Base-by-base conservation (phyloP, 2,797 vertebrate species). In the Silurus aristotelis region DNA sequence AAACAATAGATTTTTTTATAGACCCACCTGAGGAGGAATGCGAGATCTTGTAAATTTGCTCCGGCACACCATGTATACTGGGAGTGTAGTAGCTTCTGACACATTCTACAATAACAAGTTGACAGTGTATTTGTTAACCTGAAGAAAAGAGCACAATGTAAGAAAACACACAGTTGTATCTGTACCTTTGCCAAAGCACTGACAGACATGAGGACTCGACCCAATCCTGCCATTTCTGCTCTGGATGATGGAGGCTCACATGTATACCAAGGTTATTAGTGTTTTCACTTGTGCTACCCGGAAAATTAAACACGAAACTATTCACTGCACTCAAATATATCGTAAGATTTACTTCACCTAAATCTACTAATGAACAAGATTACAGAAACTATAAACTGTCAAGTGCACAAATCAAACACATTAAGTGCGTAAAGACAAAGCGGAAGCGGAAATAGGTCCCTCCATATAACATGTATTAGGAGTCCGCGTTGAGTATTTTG, bases 41-140 rank as follows among this genome's bases (percentile, higher is more conserved):
- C 93, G 94, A 84, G 94, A 46, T 92, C 86, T 95, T n/a, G 89
- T 89, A 67, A 95, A 94, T 81, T 90, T 94, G 87, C 88, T 93
- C 61, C 95, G 92, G 81, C 89, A 84, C 0, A 91, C 86, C 46
- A 91, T 82, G 83, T 90, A 90, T 91, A 90, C 89, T 0, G 84
- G 85, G 17, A 90, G 88, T 2, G 90, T 83, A n/a, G 89, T 25
- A 5, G 81, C 82, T 89, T 87, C 88, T 56, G 89, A 87, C 58
- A 94, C 66, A 55, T 89, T 89, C 95, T 96, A 92, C 12, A 84
- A 89, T 8, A 0, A 61, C 20, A 80, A 76, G 10, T 9, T 13
- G 9, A 60, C 46, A 48, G 20, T 17, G n/a, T 4, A 71, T 25
- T 38, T 17, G 25, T 43, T 7, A 25, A 27, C 14, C 27, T 15